phyloP scores from a whole-genome alignment of 1,140 invertebrate genomes.

The Apis florea region DNA sequence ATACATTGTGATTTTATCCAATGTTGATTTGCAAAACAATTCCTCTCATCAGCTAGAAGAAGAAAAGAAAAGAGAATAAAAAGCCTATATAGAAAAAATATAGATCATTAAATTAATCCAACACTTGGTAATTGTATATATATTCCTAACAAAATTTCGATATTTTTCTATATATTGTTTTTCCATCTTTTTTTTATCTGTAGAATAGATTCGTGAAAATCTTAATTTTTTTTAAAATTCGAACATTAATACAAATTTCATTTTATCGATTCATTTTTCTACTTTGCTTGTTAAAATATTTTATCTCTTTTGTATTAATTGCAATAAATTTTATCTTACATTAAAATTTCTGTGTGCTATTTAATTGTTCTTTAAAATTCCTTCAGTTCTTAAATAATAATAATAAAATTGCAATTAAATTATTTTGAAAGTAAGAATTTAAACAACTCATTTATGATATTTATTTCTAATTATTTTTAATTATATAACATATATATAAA shows the following conservation, averaged over 20 bases:
- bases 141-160: background rate
- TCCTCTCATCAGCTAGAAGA: background rate
- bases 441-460: too few species aligned
- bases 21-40: background rate
- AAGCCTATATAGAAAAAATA: background rate
- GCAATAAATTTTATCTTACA: too few species aligned
- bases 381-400: background rate
- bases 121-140: background rate
- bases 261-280: background rate
- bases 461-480: too few species aligned
- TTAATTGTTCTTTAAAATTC: background rate
- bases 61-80: background rate
- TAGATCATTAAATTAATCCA: background rate
- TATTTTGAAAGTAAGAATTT: background rate
- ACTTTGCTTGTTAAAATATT: background rate
- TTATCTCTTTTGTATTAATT: background rate
- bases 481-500: too few species aligned
- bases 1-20: background rate
- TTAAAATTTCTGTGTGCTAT: background rate
- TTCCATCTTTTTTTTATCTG: background rate
- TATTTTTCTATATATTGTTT: background rate
- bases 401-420: background rate
- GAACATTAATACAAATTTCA: slow-evolving; percentile 1
- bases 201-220: background rate
- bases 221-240: background rate